These are phyloP conservation scores for Xiphophorus birchmanni DNA, from an alignment of 2,797 vertebrate species.

Conservation along the genomic window DNA sequence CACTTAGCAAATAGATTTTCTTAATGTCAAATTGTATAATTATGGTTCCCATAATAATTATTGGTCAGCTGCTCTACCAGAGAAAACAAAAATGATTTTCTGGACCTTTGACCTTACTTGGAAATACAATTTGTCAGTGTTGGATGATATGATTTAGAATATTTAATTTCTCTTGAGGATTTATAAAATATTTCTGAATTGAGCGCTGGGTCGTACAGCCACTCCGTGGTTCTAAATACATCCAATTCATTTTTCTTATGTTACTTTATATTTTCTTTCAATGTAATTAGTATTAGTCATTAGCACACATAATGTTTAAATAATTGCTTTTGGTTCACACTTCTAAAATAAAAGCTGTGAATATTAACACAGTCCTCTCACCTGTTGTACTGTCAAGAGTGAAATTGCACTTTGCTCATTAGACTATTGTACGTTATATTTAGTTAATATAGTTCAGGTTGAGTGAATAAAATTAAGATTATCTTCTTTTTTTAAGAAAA, in stretches of 20 bases:
- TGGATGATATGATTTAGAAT: too few species aligned
- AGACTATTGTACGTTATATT: neutral
- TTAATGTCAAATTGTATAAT: too few species aligned
- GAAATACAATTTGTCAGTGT: too few species aligned
- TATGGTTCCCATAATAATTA: too few species aligned
- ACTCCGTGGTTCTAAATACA: neutral
- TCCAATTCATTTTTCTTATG: neutral
- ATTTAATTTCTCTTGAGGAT: too few species aligned
- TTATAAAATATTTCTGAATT: neutral
- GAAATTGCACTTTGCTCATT: neutral
- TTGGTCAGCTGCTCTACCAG: too few species aligned
- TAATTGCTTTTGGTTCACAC: neutral
- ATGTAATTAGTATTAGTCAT: neutral
- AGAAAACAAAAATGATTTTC: too few species aligned
- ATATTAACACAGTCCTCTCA: neutral
- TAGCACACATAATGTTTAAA: neutral
- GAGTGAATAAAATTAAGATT: too few species aligned
- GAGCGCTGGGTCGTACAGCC: neutral
- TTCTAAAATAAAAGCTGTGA: slow-evolving; percentile 5
- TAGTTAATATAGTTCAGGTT: too few species aligned
- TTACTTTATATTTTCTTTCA: neutral
- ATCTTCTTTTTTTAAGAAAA: too few species aligned
- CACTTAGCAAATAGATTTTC: too few species aligned
- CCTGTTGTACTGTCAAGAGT: neutral
- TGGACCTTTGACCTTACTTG: too few species aligned